phyloP scores from a whole-genome alignment of 2,797 vertebrate genomes.

The Bradypodion ventrale region DNA sequence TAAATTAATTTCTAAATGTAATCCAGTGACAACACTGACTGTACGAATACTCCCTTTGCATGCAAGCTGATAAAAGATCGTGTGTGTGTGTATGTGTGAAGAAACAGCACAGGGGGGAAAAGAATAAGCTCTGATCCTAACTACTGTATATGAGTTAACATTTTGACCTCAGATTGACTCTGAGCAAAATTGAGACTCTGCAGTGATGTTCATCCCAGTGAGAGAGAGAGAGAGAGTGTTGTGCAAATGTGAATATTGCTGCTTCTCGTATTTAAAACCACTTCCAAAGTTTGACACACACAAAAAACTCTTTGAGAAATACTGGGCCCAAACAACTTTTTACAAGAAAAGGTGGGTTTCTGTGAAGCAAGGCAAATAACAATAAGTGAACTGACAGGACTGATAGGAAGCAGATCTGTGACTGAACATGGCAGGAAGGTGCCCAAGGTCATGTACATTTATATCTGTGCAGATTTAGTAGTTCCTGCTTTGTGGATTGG shows the following conservation, averaged over 20 bases:
- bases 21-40: too few relatives aligned
- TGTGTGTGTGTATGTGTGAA: background rate
- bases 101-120: background rate
- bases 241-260: background rate
- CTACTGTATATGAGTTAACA: conserved; percentile 1
- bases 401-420: conserved; percentile 6
- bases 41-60: too few relatives aligned
- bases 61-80: background rate
- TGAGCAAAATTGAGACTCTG: background rate
- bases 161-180: conserved; percentile 11
- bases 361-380: background rate
- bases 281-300: background rate
- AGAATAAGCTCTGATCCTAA: fast-evolving
- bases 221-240: too few relatives aligned
- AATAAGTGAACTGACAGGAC: background rate
- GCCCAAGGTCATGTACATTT: background rate
- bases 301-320: background rate
- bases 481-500: background rate
- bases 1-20: too few relatives aligned
- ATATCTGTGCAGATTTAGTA: background rate
- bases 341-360: background rate
- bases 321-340: background rate
- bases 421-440: background rate
- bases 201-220: background rate
- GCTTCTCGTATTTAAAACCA: background rate